A percentile compares a stretch with the other conserved stretches of the same genome.
Evolutionary conservation across 2,888 invertebrate genomes (phyloP).

Genomic region (Agrochola lota): DNA sequence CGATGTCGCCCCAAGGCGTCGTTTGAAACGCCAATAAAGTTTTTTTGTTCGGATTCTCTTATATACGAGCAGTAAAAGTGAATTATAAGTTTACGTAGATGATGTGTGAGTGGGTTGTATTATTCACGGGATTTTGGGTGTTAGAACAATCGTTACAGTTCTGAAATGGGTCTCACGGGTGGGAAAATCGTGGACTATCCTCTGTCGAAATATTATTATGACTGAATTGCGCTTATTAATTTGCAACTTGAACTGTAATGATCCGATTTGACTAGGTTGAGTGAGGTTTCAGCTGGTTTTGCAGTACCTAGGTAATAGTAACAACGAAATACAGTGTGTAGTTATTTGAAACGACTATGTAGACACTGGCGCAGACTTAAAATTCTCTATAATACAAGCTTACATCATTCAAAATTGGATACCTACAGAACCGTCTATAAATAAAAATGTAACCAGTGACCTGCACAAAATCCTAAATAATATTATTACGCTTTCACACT

Average conservation of each 20-base stretch:
- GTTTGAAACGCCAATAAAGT: constrained; percentile 87
- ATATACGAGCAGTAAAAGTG: constrained; percentile 78
- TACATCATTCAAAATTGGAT: not conserved
- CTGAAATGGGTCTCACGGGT: not conserved
- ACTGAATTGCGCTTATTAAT: not conserved
- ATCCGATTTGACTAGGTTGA: not conserved
- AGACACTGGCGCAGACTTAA: too few species aligned
- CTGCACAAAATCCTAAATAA: not conserved
- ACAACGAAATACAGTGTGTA: not conserved
- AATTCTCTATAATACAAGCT: not conserved
- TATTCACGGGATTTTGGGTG: constrained; percentile 21
- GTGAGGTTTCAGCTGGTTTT: too few species aligned
- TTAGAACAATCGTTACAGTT: constrained; percentile 14
- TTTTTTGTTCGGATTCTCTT: constrained; percentile 83
- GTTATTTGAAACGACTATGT: not conserved
- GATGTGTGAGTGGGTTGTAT: constrained; percentile 50
- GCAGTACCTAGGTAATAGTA: too few species aligned
- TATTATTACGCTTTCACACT: too few species aligned
- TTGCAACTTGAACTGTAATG: not conserved
- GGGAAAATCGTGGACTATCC: not conserved
- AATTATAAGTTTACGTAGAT: constrained; percentile 77
- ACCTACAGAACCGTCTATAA: not conserved
- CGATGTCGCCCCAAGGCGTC: constrained; percentile 88
- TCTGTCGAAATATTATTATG: not conserved
- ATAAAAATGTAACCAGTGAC: not conserved